Base-by-base conservation (phyloP, 1,140 invertebrate genomes). In the Aphis craccivora region DNA sequence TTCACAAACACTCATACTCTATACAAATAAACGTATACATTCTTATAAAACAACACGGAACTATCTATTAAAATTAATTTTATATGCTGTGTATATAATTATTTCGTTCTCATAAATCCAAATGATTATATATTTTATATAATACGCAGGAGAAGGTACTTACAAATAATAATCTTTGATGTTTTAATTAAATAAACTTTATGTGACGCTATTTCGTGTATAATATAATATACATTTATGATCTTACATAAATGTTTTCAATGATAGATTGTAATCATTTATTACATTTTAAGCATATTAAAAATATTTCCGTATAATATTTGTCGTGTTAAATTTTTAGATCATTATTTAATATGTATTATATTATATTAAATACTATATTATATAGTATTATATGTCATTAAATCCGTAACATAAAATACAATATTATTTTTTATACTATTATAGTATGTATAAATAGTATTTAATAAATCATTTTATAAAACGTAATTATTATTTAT, bases 401-500 rank as follows among this genome's bases (percentile, higher is more conserved):
- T 84, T 84, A 40, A 84, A 84, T 23, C 37, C 23, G 8, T 43
- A 84, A 84, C 8, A 84, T 40, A 37, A 43, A 11, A 30, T 40
- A 3, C 11, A 37, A 25, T 84, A 8, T 84, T 25, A 9, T 84
- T 43, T 14, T 18, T 43, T 84, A 4, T 83, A 22, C 37, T 40
- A 40, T 40, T 40, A 11, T 84, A 6, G 37, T 43, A 22, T 25
- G 30, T 67, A 37, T 23, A 11, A 43, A 84, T 40, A 37, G 81
- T 84, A 43, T 84, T 84, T 43, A 84, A 84, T 84, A 84, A 84
- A 40, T 84, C 25, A n/a, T 87, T 48, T 35, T 30, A 87, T 14
- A 45, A n/a, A 48, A 87, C 30, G 30, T 48, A 40, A 40, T 40
- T 40, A 51, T 14, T 76, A n/a, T 76, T 76, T 76, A 76, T n/a